Percentiles rank a stretch among this genome's conserved stretches.
Evolutionary conservation across 2,797 vertebrate genomes (phyloP).

Genomic region (Staurois parvus): DNA sequence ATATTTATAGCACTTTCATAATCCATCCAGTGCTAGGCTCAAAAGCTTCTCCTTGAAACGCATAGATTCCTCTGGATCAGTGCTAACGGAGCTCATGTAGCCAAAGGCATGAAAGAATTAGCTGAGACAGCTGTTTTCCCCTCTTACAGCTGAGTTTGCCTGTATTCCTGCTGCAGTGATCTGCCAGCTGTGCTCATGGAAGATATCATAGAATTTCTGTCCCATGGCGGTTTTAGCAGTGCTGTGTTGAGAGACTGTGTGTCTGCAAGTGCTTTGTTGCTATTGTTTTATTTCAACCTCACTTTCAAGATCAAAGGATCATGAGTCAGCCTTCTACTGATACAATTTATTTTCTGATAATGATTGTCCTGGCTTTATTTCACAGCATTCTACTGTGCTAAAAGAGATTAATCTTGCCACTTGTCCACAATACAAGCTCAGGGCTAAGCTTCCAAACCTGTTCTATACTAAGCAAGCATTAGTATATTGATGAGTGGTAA

Average conservation of each 20-base stretch:
- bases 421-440: background rate
- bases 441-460: background rate
- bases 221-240: conserved; percentile 22
- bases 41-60: background rate
- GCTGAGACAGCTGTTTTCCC: conserved; percentile 61
- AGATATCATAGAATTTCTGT: background rate
- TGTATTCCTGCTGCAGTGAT: conserved; percentile 43
- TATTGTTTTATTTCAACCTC: background rate
- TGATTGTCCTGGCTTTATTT: background rate
- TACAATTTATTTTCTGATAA: background rate
- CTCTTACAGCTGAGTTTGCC: conserved; percentile 47
- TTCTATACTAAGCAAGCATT: too few relatives aligned
- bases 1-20: background rate
- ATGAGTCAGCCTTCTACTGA: background rate
- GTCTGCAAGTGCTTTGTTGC: conserved; percentile 8
- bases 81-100: conserved; percentile 25
- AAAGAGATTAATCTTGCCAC: background rate
- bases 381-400: background rate
- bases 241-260: conserved; percentile 7
- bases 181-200: conserved; percentile 54
- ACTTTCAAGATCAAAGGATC: background rate
- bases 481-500: too few relatives aligned
- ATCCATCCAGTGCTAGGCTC: background rate
- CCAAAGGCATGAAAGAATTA: conserved; percentile 45
- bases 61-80: conserved; percentile 30